Evolutionary conservation across 2,888 invertebrate species (phyloP), one percentile per base, ranked within the genome.

Genomic region (Zhengitettix transpicula): DNA sequence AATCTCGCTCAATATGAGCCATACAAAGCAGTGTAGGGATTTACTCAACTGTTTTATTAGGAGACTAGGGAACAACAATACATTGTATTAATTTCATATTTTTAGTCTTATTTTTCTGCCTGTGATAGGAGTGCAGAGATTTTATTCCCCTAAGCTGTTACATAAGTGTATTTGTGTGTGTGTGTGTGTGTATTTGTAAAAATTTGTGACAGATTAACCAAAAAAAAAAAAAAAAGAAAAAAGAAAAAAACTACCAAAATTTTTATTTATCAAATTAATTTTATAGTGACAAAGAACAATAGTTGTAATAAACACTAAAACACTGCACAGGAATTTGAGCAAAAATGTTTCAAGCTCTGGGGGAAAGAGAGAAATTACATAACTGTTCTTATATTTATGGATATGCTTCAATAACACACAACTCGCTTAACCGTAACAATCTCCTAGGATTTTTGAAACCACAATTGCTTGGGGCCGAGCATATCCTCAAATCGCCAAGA

Each of bases 1-100:
- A 57, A 57, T 57, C 53, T 57, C 52, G 60, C 62, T 62, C 62
- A 62, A 62, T 62, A 60, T 62, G 62, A 62, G 62, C 62, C 58
- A 62, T 57, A 60, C 55, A 40, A 60, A 57, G 60, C 57, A 56
- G 57, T 52, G 47, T 41, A 16, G 57, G 41, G 40, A 55, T 17
- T 59, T 56, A 40, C 56, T 56, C 40, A 40, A n/a, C 15, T 57
- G 56, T 57, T 44, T 59, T 56, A 44, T 42, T 40, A 53, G 42
- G 42, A 56, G 60, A 60, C 60, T 60, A 60, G 60, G 56, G 56
- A 56, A 60, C 51, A 57, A 52, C 57, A 51, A 42, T 57, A 40
- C 52, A 40, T 28, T 16, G 47, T 56, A 51, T 52, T 57, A 51
- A 47, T 47, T 47, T 47, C 12, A 47, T n/a, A 14, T 47, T 47